Evolutionary conservation across 2,888 invertebrate species (phyloP).

Genomic region (Heliconius cydno): DNA sequence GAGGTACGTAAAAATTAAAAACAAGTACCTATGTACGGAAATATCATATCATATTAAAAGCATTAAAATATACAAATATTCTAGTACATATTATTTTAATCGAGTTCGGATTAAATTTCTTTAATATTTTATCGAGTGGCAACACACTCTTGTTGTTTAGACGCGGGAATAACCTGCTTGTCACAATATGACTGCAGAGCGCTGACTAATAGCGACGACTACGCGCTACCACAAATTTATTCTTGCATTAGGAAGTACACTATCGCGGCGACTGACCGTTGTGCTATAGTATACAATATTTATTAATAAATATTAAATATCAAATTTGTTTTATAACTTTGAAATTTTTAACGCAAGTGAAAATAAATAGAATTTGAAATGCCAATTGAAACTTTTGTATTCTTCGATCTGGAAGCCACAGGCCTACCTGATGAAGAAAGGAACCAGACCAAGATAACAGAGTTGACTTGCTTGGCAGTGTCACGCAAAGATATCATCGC

Average conservation of each 20-base stretch:
- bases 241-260: background rate
- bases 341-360: background rate
- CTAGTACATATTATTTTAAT: background rate
- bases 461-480: slow-evolving; percentile 87
- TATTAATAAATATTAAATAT: background rate
- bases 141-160: background rate
- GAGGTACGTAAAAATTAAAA: too few relatives aligned
- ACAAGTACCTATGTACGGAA: background rate
- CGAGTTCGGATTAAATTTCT: background rate
- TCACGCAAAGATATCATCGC: slow-evolving; percentile 75
- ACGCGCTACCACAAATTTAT: background rate
- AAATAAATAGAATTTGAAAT: slow-evolving; percentile 22
- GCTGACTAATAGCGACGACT: background rate
- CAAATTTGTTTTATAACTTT: background rate
- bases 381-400: slow-evolving; percentile 84
- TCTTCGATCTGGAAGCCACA: slow-evolving; percentile 89
- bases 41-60: background rate
- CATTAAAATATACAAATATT: background rate
- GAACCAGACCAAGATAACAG: slow-evolving; percentile 86
- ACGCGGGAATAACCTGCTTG: background rate
- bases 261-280: background rate
- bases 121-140: background rate
- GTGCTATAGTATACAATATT: background rate
- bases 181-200: background rate
- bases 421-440: slow-evolving; percentile 84